Conservation (phyloP, 2,888 invertebrate species). For the Drosophila algonquin region DNA sequence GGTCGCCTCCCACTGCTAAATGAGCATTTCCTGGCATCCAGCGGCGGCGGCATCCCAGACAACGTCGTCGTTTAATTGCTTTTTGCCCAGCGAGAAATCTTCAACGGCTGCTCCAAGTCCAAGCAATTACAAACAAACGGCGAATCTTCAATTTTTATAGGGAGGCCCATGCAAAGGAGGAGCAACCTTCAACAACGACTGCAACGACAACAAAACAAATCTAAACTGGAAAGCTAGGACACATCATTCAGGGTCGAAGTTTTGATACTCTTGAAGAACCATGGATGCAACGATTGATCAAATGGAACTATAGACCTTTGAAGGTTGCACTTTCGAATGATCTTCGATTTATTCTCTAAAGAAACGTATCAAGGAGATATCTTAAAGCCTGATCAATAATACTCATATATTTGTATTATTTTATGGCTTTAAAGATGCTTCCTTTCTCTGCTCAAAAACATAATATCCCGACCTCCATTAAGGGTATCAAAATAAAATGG, state of each 20-base stretch:
- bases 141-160: slow-evolving; percentile 56
- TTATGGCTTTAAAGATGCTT: neutral
- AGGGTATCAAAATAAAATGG: slow-evolving; percentile 22
- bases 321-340: too few relatives aligned
- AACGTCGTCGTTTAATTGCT: slow-evolving; percentile 82
- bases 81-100: slow-evolving; percentile 74
- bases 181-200: slow-evolving; percentile 9
- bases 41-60: slow-evolving; percentile 79
- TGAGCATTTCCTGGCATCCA: slow-evolving; percentile 84
- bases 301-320: too few relatives aligned
- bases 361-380: too few relatives aligned
- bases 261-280: neutral
- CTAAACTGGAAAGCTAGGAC: slow-evolving; percentile 25
- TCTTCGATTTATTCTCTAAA: too few relatives aligned
- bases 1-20: slow-evolving; percentile 71
- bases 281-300: too few relatives aligned
- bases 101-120: slow-evolving; percentile 43
- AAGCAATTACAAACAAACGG: slow-evolving; percentile 53
- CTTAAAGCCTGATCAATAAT: too few relatives aligned
- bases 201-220: slow-evolving; percentile 37
- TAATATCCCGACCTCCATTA: neutral
- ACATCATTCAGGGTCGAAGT: neutral
- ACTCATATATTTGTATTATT: too few relatives aligned
- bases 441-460: too few relatives aligned
- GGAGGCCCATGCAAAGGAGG: slow-evolving; percentile 34